A percentile compares a stretch with the other conserved stretches of the same genome.
phyloP scores from a whole-genome alignment of 1,140 invertebrate genomes.

The Ips typographus region DNA sequence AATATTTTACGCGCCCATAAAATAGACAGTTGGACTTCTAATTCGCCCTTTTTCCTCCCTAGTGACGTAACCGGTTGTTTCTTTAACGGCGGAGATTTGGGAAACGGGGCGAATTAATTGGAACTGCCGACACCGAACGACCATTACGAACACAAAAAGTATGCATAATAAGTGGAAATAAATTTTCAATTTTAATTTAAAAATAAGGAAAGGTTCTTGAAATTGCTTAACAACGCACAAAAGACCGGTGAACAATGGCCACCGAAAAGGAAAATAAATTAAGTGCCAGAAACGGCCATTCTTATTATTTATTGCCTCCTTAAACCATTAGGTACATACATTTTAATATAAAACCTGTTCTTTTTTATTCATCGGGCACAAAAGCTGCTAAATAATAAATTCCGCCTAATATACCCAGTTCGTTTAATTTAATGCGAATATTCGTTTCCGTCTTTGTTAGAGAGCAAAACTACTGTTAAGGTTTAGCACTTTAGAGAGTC shows the following conservation, averaged over 20 bases:
- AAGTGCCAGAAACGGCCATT: constrained; percentile 20
- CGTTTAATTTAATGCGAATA: not conserved
- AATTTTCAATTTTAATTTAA: constrained; percentile 17
- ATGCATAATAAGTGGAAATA: constrained; percentile 19
- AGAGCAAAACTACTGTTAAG: not conserved
- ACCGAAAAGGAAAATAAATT: constrained; percentile 17
- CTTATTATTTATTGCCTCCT: constrained; percentile 22
- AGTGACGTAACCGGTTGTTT: no score
- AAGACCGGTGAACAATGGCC: constrained; percentile 16
- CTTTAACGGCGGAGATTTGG: no score
- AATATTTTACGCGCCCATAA: no score
- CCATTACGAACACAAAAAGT: constrained; percentile 3
- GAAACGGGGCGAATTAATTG: constrained; percentile 6
- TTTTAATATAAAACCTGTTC: constrained; percentile 12
- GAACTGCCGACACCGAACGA: not conserved
- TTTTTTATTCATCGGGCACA: constrained; percentile 7
- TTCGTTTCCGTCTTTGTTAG: not conserved
- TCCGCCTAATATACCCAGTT: not conserved
- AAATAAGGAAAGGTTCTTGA: constrained; percentile 7
- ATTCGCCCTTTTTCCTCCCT: no score
- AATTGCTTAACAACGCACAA: constrained; percentile 19
- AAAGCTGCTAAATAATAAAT: constrained; percentile 12
- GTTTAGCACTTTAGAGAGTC: not conserved
- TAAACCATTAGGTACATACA: constrained; percentile 10
- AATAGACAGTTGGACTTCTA: no score